These are phyloP conservation scores for Euwallacea fornicatus DNA, from an alignment of 1,140 invertebrate species.

Conservation along the genomic window DNA sequence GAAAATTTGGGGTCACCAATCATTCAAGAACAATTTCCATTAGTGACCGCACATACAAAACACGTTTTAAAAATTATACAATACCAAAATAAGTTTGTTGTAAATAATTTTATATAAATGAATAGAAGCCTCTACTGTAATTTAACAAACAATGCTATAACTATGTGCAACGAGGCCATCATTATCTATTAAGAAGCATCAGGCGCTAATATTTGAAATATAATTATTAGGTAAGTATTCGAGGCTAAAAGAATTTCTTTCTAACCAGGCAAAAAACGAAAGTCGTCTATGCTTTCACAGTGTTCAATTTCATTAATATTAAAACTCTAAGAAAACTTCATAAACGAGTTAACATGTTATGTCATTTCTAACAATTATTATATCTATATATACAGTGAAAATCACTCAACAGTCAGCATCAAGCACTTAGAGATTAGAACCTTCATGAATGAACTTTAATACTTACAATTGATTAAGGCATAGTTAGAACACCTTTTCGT, in stretches of 20 bases:
- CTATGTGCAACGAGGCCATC: slow-evolving; percentile 50
- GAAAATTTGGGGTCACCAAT: background rate
- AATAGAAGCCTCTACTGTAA: slow-evolving; percentile 52
- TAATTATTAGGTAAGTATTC: slow-evolving; percentile 18
- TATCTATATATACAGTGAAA: slow-evolving; percentile 32
- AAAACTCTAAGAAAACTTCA: slow-evolving; percentile 29
- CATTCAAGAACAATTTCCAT: slow-evolving; percentile 14
- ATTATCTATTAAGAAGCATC: slow-evolving; percentile 44
- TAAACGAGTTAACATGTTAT: slow-evolving; percentile 30
- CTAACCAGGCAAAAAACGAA: slow-evolving; percentile 34
- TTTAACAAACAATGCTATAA: slow-evolving; percentile 51
- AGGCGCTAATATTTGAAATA: slow-evolving; percentile 44
- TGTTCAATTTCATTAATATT: slow-evolving; percentile 18
- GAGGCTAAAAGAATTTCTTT: slow-evolving; percentile 29
- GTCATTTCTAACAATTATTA: slow-evolving; percentile 34
- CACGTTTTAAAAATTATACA: slow-evolving; percentile 37
- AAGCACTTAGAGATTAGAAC: slow-evolving; percentile 17
- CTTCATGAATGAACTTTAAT: background rate
- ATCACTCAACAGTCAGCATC: slow-evolving; percentile 30
- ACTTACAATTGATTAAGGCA: too few species aligned
- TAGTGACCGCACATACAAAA: slow-evolving; percentile 38
- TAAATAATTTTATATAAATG: slow-evolving; percentile 44
- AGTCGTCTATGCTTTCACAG: slow-evolving; percentile 5
- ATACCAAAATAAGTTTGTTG: slow-evolving; percentile 43
- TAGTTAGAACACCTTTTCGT: too few species aligned